Evolutionary conservation across 2,797 vertebrate species (phyloP).

Genomic region (Philypnodon macrostomus): DNA sequence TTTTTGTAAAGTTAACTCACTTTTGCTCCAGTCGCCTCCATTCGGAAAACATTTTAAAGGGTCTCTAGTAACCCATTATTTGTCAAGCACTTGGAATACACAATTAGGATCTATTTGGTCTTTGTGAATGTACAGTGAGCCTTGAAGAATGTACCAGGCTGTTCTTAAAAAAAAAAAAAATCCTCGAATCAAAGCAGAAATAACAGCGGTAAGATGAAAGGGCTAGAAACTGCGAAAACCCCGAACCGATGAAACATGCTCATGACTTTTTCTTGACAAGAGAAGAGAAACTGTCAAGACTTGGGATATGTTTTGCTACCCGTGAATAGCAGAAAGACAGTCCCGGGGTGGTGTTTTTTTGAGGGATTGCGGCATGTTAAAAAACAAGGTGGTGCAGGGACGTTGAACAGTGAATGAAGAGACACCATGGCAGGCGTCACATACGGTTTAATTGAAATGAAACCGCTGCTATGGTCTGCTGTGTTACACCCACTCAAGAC

Average conservation of each 20-base stretch:
- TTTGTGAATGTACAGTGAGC: no score
- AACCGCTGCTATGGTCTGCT: slow-evolving; percentile 11
- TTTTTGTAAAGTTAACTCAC: no score
- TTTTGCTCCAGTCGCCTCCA: no score
- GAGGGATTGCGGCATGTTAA: slow-evolving; percentile 27
- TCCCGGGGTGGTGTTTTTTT: slow-evolving; percentile 20
- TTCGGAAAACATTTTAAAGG: no score
- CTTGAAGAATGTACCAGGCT: slow-evolving; percentile 51
- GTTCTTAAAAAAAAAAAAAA: slow-evolving; percentile 68
- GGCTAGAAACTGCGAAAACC: slow-evolving; percentile 48
- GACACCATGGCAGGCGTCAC: slow-evolving; percentile 35
- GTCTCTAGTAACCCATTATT: no score
- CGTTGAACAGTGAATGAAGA: slow-evolving; percentile 25
- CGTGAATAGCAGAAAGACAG: slow-evolving; percentile 52
- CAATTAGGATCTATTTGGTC: no score
- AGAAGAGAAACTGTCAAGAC: slow-evolving; percentile 32
- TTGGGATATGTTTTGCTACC: slow-evolving; percentile 52
- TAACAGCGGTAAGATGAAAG: slow-evolving; percentile 66
- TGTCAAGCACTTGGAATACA: no score
- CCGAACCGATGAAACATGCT: slow-evolving; percentile 49
- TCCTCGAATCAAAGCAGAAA: slow-evolving; percentile 72
- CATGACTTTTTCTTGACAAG: slow-evolving; percentile 34
- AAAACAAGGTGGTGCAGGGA: slow-evolving; percentile 22
- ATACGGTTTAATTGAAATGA: slow-evolving; percentile 51
- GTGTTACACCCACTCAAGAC: slow-evolving; percentile 24